A percentile compares a stretch with the other conserved stretches of the same genome.
Evolutionary conservation across 2,113 vertebrate genomes (phyloP).

Genomic region (Dromaius novaehollandiae): DNA sequence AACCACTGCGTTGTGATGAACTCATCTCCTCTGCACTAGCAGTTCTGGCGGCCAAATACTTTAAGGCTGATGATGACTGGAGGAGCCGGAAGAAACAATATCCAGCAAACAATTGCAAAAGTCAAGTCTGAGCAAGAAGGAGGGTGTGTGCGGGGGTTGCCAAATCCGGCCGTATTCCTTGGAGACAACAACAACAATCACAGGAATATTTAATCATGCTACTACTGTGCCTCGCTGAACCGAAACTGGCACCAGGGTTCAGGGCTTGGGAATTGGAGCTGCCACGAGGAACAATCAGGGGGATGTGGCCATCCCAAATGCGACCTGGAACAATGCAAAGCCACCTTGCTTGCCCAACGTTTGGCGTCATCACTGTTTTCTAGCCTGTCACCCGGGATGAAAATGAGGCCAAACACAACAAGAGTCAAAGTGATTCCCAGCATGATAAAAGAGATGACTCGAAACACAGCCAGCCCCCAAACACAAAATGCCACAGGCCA

Average conservation of each 20-base stretch:
- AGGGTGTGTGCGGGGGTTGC: slow-evolving; percentile 26
- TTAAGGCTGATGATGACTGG: slow-evolving; percentile 29
- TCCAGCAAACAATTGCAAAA: slow-evolving; percentile 55
- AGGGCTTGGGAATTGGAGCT: background rate
- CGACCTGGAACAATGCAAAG: background rate
- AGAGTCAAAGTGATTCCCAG: background rate
- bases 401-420: background rate
- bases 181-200: slow-evolving; percentile 25
- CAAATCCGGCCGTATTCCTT: slow-evolving; percentile 33
- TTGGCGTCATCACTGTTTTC: background rate
- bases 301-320: accelerated
- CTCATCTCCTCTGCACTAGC: background rate
- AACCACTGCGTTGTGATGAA: background rate
- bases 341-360: accelerated
- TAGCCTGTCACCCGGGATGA: background rate
- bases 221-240: background rate
- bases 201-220: background rate
- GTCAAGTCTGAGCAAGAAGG: slow-evolving; percentile 69
- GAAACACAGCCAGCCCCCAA: background rate
- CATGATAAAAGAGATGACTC: accelerated
- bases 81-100: slow-evolving; percentile 66
- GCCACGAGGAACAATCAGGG: background rate
- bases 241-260: background rate
- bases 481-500: accelerated
- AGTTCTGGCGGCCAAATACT: background rate